Base-by-base conservation (phyloP, 2,113 vertebrate species). In the Elgaria multicarinata region DNA sequence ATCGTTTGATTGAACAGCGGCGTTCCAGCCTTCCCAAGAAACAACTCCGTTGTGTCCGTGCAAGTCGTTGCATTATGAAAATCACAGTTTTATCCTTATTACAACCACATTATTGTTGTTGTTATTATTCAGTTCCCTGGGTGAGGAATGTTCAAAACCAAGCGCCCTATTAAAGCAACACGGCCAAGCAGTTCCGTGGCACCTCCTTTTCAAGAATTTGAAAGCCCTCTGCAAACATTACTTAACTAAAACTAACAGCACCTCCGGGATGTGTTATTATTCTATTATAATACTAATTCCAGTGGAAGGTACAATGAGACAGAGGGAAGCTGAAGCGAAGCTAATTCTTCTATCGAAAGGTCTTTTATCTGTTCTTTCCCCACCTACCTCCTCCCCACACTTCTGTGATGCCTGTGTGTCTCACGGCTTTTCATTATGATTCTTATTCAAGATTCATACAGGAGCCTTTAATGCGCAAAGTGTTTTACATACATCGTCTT, bases 391-490 rank as follows among this genome's bases (percentile, higher is more conserved):
- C 12, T 3, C 75, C 4, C 14, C 26, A 16, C 20, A 76, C 16
- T 16, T 77, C 33, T 50, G 31, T 13, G 3, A 42, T 62, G 76
- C 14, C 76, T 50, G 62, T 24, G 33, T 33, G 8, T 80, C 62
- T 26, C 33, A 8, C 31, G 1, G 39, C 31, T 67, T 87, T 79
- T 87, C 42, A 50, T 39, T 50, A 67, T 12, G 13, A 39, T 87
- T 87, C 79, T 79, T 36, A 67, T 87, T 87, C 86, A 79, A 87
- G 86, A 69, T 87, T 69, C 76, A 53, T 31, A 33, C 44, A 26
- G 14, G n/a, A 87, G 75, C 86, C 31, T 87, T 87, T 87, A 87
- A 87, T 53, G 86, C 80, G 75, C 86, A 79, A 79, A 87, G 76
- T 87, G 86, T 69, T 87, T 55, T 79, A 69, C 86, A 80, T 87